Conservation (phyloP, 2,113 vertebrate species). For the Genyomyrus donnyi region DNA sequence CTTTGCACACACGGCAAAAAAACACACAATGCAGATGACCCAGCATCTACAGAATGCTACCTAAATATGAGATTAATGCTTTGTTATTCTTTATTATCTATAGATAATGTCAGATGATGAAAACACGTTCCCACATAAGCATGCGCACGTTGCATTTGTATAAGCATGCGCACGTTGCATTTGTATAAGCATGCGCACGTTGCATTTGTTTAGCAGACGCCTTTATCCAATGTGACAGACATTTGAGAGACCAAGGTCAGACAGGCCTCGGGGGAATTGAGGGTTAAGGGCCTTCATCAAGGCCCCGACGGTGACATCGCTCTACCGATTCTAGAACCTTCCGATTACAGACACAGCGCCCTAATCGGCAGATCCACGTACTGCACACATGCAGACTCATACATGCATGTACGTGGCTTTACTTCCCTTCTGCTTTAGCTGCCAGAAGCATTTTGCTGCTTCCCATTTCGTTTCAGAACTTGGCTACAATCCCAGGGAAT, state of each 20-base stretch:
- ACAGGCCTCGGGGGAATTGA: not conserved
- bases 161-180: not conserved
- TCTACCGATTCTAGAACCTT: not conserved
- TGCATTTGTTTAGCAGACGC: not conserved
- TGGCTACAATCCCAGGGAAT: slow-evolving; percentile 12
- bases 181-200: not conserved
- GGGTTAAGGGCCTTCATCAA: not conserved
- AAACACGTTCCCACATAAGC: not conserved
- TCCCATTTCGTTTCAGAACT: slow-evolving; percentile 2
- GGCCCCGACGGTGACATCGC: not conserved
- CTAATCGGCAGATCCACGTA: not conserved
- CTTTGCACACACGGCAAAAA: not conserved
- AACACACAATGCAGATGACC: not conserved
- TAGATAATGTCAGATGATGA: not conserved
- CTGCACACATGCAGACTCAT: slow-evolving; percentile 3
- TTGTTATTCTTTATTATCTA: not conserved
- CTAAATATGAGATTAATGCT: not conserved
- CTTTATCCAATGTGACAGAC: not conserved
- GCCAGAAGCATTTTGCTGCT: not conserved
- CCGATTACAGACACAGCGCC: not conserved
- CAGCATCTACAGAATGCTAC: not conserved
- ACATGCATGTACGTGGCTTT: not conserved
- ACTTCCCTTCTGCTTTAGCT: slow-evolving; percentile 48
- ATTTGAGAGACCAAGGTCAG: not conserved
- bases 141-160: not conserved